Conservation (phyloP, 2,888 invertebrate genomes). For the Petrolisthes cinctipes region DNA sequence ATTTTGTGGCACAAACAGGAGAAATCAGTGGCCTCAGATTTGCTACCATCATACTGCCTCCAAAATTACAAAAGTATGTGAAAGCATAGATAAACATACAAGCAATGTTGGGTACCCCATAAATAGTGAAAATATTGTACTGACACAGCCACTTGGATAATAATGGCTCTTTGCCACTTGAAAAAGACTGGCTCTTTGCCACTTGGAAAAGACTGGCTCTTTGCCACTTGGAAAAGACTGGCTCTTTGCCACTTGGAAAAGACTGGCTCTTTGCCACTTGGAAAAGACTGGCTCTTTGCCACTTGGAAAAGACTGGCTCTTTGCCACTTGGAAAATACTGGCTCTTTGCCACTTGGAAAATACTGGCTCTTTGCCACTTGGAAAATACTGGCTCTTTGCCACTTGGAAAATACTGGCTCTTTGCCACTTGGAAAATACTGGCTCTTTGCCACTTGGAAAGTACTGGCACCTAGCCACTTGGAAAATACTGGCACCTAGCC, state of each 20-base stretch:
- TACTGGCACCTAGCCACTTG: conserved; percentile 1
- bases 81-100: background rate
- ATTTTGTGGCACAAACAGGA: too few relatives aligned
- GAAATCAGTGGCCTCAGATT: too few relatives aligned
- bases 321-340: background rate
- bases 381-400: background rate
- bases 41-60: too few relatives aligned
- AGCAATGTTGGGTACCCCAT: too few relatives aligned
- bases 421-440: background rate
- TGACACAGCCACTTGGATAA: too few relatives aligned
- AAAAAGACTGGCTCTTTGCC: background rate
- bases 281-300: background rate
- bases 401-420: background rate
- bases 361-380: background rate
- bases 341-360: background rate
- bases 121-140: too few relatives aligned
- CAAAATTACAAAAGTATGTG: background rate
- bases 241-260: background rate
- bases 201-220: background rate
- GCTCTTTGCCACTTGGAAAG: background rate
- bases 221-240: background rate
- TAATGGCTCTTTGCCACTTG: background rate
- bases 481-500: conserved; percentile 11
- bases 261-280: conserved; percentile 3
- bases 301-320: background rate